Evolutionary conservation across 2,888 invertebrate genomes (phyloP).

Genomic region (Poecilobothrus nobilitatus): DNA sequence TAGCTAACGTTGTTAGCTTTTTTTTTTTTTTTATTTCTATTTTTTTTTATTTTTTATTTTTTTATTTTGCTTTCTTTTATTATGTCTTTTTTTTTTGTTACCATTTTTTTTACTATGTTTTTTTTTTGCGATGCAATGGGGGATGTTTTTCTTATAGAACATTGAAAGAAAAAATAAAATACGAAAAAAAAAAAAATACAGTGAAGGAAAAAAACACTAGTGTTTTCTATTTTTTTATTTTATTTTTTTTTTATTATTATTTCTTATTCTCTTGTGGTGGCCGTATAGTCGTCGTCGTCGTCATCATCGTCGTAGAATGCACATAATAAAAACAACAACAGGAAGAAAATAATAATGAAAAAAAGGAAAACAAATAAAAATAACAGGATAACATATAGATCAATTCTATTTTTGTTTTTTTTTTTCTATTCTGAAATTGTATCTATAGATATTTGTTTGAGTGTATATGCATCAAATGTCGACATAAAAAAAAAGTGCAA

Average conservation of each 20-base stretch:
- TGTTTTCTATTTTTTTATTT: background rate
- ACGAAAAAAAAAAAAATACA: background rate
- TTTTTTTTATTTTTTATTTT: background rate
- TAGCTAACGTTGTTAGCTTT: slow-evolving; percentile 6
- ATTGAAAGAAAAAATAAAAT: background rate
- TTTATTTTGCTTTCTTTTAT: background rate
- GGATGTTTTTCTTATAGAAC: slow-evolving; percentile 6
- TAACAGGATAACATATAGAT: background rate
- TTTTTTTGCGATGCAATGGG: slow-evolving; percentile 4
- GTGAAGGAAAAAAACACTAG: background rate
- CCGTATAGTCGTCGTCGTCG: background rate
- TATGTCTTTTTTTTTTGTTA: background rate
- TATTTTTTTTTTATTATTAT: background rate
- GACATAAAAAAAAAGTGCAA: background rate
- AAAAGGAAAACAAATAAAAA: background rate
- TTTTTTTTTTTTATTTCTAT: background rate
- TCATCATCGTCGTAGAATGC: background rate
- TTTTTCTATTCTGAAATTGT: background rate
- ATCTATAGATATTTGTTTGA: background rate
- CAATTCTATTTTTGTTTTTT: background rate
- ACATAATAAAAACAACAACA: background rate
- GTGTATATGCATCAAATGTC: background rate
- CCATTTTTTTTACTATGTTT: background rate
- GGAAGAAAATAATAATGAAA: background rate
- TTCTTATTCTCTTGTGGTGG: slow-evolving; percentile 4